phyloP scores from a whole-genome alignment of 2,113 vertebrate genomes.

The Oriolus oriolus region DNA sequence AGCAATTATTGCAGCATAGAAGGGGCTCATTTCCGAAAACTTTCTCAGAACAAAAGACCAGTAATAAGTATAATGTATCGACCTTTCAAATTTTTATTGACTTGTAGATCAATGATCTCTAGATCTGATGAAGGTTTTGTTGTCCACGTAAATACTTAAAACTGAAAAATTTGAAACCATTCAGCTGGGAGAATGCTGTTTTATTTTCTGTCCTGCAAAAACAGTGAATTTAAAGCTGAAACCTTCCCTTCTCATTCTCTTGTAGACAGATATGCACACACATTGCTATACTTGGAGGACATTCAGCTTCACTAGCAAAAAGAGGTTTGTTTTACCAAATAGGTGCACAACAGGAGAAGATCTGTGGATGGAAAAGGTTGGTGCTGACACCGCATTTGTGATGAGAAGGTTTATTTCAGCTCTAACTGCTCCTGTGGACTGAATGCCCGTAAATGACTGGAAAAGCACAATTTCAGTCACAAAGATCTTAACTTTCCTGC shows the following conservation, averaged over 20 bases:
- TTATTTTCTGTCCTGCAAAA: neutral
- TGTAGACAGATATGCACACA: neutral
- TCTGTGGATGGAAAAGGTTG: neutral
- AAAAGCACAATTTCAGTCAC: neutral
- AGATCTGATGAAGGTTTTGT: neutral
- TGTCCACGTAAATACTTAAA: neutral
- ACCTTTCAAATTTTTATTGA: neutral
- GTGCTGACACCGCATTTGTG: rapidly evolving
- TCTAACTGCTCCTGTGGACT: neutral
- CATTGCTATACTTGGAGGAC: neutral
- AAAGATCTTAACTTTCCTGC: neutral
- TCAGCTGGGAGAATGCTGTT: neutral
- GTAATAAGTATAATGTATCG: neutral
- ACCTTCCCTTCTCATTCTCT: neutral
- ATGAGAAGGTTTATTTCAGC: neutral
- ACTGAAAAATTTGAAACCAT: neutral
- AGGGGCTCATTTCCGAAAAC: neutral
- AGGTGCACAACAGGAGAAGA: neutral
- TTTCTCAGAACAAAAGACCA: neutral
- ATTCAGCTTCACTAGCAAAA: neutral
- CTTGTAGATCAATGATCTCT: neutral
- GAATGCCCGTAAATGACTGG: neutral
- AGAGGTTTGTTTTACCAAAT: neutral
- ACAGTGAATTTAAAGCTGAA: neutral
- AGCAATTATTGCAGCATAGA: neutral